Evolutionary conservation across 2,113 vertebrate species (phyloP), one percentile per base, ranked within the genome.

Genomic region (Mormoops blainvillei): DNA sequence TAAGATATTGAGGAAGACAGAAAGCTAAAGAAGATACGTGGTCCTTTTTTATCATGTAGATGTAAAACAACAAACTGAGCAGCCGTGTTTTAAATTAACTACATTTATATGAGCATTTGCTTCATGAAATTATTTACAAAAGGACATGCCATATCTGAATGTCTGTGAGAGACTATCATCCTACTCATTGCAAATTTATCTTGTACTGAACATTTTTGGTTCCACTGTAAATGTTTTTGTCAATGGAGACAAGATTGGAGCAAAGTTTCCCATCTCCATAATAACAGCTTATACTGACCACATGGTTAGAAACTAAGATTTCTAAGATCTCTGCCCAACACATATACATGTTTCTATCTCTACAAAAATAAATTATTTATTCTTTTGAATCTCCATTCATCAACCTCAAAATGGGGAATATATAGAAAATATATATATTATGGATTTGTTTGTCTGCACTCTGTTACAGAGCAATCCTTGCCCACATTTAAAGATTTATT

Each of bases 401-500:
- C 96, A 97, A 70, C 91, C 82, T 95, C 65, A 58, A 97, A 93
- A 56, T 91, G 73, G 67, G 95, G 73, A 96, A 96, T 94, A 92
- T 93, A 94, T 61, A 96, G 95, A 96, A 96, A 95, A 93, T 93
- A 45, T 89, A 89, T 91, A n/a, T 93, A 91, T 80, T 96, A 89
- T 91, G 93, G 74, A 94, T 96, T 93, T 96, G 50, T 89, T 96
- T 93, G 86, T 96, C 95, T 95, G 89, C n/a, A 95, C 91, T 96
- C 70, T 91, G 96, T 96, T 96, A 95, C 68, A 88, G 83, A 97
- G 56, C 91, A 94, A 93, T 78, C 56, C 68, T 96, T 91, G 74
- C 86, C 97, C 94, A 96, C 94, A 96, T 94, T 95, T 92, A 96
- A 96, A 96, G 91, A 97, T 96, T 89, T 97, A 95, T 84, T 97